Evolutionary conservation across 2,797 vertebrate species (phyloP).

Genomic region (Microcaecilia unicolor): DNA sequence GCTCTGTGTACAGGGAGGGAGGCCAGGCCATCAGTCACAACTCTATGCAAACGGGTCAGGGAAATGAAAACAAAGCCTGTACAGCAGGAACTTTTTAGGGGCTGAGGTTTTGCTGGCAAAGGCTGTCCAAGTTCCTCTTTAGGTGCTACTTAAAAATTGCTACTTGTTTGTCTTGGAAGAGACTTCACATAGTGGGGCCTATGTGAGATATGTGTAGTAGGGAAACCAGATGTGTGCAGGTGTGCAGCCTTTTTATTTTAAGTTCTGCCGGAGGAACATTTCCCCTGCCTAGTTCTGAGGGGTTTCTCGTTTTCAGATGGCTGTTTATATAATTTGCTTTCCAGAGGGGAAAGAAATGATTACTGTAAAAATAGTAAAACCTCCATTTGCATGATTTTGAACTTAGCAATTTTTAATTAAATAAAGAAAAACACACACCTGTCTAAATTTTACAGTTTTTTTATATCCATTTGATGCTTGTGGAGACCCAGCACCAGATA

Average conservation of each 20-base stretch:
- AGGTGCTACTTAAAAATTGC: constrained; percentile 57
- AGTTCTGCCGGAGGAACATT: constrained; percentile 19
- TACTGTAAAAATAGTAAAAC: constrained; percentile 21
- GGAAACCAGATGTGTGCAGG: constrained; percentile 56
- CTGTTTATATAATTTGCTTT: constrained; percentile 36
- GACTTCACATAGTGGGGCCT: constrained; percentile 54
- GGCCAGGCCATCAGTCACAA: constrained; percentile 67
- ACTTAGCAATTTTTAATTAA: constrained; percentile 11
- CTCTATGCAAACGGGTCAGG: constrained; percentile 71
- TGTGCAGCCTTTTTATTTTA: constrained; percentile 38
- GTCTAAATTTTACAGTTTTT: constrained; percentile 9
- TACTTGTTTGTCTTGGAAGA: constrained; percentile 73
- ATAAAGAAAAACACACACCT: constrained; percentile 13
- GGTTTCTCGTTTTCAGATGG: constrained; percentile 28
- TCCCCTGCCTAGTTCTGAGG: constrained; percentile 28
- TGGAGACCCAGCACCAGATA: background rate
- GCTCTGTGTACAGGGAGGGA: constrained; percentile 60
- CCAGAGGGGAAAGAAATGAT: constrained; percentile 2
- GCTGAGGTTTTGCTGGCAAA: constrained; percentile 56
- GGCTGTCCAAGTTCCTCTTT: constrained; percentile 36
- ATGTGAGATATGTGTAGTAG: constrained; percentile 32
- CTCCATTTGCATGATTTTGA: constrained; percentile 26
- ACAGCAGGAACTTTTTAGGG: constrained; percentile 55
- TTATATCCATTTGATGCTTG: constrained; percentile 1
- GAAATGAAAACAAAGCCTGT: constrained; percentile 74